Evolutionary conservation across 2,888 invertebrate species (phyloP).

Genomic region (Carabus problematicus): DNA sequence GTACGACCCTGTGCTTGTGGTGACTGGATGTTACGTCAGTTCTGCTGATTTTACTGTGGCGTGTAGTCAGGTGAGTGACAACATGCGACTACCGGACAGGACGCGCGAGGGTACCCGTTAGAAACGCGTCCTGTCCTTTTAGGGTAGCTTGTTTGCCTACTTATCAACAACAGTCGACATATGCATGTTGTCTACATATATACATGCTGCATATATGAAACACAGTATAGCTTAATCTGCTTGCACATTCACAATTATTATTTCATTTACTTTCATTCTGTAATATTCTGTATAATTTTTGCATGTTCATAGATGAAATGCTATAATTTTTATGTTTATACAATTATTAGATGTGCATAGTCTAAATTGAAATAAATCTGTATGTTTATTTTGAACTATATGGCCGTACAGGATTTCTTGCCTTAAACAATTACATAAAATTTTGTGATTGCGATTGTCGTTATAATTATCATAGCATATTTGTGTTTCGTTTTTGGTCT

Average conservation of each 20-base stretch:
- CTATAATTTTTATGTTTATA: too few species aligned
- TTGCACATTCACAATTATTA: background rate
- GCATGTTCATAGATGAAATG: too few species aligned
- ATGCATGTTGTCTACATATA: too few species aligned
- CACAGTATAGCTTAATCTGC: background rate
- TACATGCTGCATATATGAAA: constrained; percentile 4
- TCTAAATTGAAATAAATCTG: too few species aligned
- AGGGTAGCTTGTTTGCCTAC: constrained; percentile 40
- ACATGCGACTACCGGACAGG: constrained; percentile 19
- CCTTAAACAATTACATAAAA: too few species aligned
- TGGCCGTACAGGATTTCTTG: too few species aligned
- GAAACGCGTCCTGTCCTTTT: constrained; percentile 29
- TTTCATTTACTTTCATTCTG: background rate
- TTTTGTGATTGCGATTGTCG: too few species aligned
- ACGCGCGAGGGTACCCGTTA: constrained; percentile 23
- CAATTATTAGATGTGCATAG: too few species aligned
- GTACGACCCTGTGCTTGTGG: constrained; percentile 5
- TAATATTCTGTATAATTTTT: background rate
- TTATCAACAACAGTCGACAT: constrained; percentile 8
- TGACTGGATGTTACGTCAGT: constrained; percentile 8
- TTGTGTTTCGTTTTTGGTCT: too few species aligned
- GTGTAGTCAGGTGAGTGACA: constrained; percentile 31
- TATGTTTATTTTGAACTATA: too few species aligned
- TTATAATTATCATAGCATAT: too few species aligned
- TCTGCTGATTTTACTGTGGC: constrained; percentile 9